Conservation (phyloP, 2,888 invertebrate species). For the Druceiella hillmani region DNA sequence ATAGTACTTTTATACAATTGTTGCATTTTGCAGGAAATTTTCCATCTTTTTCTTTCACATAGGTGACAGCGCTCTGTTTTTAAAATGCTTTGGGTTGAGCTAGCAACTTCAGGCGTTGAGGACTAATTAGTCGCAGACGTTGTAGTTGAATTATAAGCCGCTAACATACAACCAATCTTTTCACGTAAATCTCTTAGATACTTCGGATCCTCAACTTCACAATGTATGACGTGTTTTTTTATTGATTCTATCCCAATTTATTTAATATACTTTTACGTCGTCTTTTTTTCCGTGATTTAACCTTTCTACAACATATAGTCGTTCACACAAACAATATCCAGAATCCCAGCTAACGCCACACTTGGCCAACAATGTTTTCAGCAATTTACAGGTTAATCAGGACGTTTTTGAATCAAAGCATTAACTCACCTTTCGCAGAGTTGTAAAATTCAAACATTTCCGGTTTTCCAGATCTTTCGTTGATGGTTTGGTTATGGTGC, state of each 20-base stretch:
- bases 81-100: too few relatives aligned
- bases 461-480: neutral
- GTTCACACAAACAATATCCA: neutral
- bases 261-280: neutral
- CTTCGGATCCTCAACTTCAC: neutral
- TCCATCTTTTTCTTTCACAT: too few relatives aligned
- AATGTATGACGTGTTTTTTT: neutral
- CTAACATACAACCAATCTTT: neutral
- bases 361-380: neutral
- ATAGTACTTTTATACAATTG: too few relatives aligned
- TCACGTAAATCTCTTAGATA: neutral
- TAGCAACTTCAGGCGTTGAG: too few relatives aligned
- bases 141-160: neutral
- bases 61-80: too few relatives aligned
- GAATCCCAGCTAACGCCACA: neutral
- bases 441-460: neutral
- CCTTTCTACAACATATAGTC: neutral
- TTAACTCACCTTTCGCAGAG: too few relatives aligned
- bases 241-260: constrained; percentile 1
- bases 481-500: constrained; percentile 1
- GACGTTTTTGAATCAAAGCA: neutral
- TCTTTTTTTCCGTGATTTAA: neutral
- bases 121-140: too few relatives aligned
- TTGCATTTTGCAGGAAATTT: too few relatives aligned
- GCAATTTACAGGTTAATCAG: neutral